phyloP scores from a whole-genome alignment of 2,113 vertebrate species.

The Bos javanicus region DNA sequence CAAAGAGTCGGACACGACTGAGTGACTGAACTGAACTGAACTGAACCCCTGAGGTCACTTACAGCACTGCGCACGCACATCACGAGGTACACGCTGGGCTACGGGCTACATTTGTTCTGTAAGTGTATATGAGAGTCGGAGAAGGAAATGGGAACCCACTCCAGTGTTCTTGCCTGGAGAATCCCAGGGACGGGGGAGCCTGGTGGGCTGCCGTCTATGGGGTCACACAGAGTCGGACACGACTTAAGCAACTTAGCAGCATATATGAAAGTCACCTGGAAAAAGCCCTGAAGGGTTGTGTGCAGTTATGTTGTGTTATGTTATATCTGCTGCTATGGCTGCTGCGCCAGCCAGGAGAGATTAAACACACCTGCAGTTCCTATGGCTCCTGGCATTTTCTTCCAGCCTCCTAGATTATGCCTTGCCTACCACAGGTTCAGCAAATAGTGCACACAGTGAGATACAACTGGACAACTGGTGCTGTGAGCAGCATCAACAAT shows the following conservation, averaged over 20 bases:
- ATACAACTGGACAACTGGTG: background rate
- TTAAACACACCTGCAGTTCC: background rate
- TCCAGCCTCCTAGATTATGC: background rate
- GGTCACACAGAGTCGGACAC: no score
- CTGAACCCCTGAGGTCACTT: background rate
- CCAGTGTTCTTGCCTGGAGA: no score
- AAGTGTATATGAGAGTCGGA: background rate
- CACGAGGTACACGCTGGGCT: background rate
- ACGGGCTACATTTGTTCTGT: background rate
- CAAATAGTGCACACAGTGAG: background rate
- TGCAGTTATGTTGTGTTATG: background rate
- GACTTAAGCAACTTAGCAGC: no score
- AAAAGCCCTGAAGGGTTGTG: background rate
- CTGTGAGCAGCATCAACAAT: background rate
- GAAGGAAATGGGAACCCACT: no score
- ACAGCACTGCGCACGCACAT: background rate
- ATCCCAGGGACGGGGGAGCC: no score
- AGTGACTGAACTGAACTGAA: no score
- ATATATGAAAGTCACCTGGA: background rate
- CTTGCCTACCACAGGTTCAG: background rate
- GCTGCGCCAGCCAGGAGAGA: background rate
- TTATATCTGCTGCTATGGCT: background rate
- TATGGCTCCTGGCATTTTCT: background rate
- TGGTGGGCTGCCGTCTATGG: no score
- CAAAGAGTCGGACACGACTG: no score